Evolutionary conservation across 2,888 invertebrate genomes (phyloP).

Genomic region (Uropetala carovei): DNA sequence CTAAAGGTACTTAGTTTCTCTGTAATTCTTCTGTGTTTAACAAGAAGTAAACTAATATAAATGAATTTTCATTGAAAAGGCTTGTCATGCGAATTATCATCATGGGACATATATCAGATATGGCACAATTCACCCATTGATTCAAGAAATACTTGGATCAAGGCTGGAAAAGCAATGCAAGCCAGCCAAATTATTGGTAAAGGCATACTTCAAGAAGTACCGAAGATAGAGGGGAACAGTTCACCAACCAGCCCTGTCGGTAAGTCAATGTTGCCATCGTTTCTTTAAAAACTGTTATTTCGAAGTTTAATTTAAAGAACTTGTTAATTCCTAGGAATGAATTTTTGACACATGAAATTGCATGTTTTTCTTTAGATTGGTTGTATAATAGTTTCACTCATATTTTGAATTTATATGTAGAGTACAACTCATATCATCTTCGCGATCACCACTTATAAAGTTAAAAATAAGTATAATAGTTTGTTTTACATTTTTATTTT

Average conservation of each 20-base stretch:
- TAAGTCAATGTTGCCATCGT: background rate
- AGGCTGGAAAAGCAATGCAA: slow-evolving; percentile 54
- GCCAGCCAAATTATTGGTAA: slow-evolving; percentile 49
- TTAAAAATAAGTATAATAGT: background rate
- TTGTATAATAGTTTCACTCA: no score
- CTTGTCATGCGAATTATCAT: slow-evolving; percentile 20
- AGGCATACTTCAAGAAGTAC: slow-evolving; percentile 54
- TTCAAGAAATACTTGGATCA: slow-evolving; percentile 50
- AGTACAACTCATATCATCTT: background rate
- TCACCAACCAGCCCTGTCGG: background rate
- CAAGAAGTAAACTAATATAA: background rate
- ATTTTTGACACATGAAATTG: background rate
- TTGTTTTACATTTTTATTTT: background rate
- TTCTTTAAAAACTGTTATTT: no score
- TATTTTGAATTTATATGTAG: background rate
- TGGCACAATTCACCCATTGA: slow-evolving; percentile 59
- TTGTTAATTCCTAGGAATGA: background rate
- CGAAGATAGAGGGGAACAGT: background rate
- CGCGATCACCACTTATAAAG: background rate
- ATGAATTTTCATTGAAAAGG: background rate
- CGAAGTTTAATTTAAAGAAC: background rate
- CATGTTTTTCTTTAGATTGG: background rate
- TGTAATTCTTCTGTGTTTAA: background rate
- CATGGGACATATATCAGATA: slow-evolving; percentile 53
- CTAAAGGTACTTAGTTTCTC: background rate